Evolutionary conservation across 2,888 invertebrate genomes (phyloP).

Genomic region (Eristalis intricaria): DNA sequence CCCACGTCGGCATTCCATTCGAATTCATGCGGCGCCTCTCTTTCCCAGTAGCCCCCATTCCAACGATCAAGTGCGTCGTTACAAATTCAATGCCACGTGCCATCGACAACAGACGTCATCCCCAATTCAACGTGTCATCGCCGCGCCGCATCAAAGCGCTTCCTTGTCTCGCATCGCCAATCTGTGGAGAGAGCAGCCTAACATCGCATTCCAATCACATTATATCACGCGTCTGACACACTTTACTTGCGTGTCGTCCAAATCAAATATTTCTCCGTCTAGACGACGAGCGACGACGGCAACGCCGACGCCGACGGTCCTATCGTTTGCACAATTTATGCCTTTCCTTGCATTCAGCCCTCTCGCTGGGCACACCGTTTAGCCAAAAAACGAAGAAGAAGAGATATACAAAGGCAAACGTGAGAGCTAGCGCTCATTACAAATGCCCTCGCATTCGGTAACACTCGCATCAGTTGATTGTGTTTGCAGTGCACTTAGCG

Average conservation of each 20-base stretch:
- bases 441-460: neutral
- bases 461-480: conserved; percentile 2
- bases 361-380: neutral
- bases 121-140: neutral
- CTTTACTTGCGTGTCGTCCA: conserved; percentile 24
- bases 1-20: neutral
- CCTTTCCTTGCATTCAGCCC: neutral
- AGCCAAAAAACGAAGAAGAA: neutral
- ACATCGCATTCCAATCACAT: conserved; percentile 36
- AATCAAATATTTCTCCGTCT: conserved; percentile 60
- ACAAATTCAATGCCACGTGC: neutral
- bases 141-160: neutral
- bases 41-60: neutral
- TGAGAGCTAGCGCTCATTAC: conserved; percentile 26
- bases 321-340: conserved; percentile 57
- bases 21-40: neutral
- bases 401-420: neutral
- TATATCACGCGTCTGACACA: conserved; percentile 57
- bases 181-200: neutral
- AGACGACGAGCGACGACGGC: conserved; percentile 28
- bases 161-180: neutral
- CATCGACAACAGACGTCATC: neutral
- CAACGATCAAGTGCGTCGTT: neutral
- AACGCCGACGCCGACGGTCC: neutral
- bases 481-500: conserved; percentile 5